Evolutionary conservation across 1,140 invertebrate genomes (phyloP), one percentile per base, ranked within the genome.

Genomic region (Nebria ingens): DNA sequence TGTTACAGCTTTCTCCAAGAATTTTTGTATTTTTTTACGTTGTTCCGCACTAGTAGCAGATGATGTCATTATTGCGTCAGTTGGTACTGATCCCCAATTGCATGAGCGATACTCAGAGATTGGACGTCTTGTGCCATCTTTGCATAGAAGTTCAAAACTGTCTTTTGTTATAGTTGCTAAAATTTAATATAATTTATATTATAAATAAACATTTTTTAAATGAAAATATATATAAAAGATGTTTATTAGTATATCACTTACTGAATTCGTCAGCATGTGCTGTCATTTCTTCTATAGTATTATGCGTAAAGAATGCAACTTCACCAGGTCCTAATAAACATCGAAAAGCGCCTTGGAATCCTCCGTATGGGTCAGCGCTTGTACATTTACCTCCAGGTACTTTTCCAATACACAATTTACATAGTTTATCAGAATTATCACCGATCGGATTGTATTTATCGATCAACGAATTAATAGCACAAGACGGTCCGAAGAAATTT

Each of bases 361-460:
- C 91, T 50, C 89, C 86, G 71, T 91, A 95, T 0, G 89, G 89
- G 77, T 98, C 94, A 4, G 81, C 79, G 51, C 84, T 79, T 0
- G 91, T 91, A 69, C 95, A 98, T 58, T 83, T 83, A 2, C 80
- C 79, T 2, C 84, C 86, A 12, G 84, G 81, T 13, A 86, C 74
- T 60, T 84, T 81, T 13, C 92, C 90, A 29, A 79, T 77, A 70
- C 95, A 98, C 0, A 97, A 68, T 45, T 84, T 76, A 71, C 95
- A 98, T 2, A 97, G 76, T 55, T 82, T 78, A 61, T 83, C 80
- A 15, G 81, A 80, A 65, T 84, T 84, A 62, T 84, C 82, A 76
- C 91, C 93, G 65, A 95, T 87, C 21, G 93, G 93, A 79, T 98
- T 98, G 66, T 95, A 93, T 71, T 91, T 89, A 65, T 94, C 86